Evolutionary conservation across 2,888 invertebrate genomes (phyloP).

Genomic region (Cosmia pyralina): DNA sequence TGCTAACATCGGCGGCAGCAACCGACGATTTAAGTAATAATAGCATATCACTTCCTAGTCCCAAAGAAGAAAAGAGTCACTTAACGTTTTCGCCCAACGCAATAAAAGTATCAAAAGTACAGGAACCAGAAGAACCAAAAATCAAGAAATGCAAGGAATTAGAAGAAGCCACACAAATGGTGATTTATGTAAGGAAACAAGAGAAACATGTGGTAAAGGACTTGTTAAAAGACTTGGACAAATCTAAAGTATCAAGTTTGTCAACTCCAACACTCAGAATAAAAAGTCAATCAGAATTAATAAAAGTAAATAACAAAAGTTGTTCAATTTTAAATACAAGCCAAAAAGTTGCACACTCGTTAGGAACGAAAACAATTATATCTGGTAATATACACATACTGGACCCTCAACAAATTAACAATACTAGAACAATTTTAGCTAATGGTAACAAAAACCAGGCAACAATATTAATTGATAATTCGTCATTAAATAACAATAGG

Average conservation of each 20-base stretch:
- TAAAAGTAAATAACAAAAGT: constrained; percentile 86
- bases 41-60: constrained; percentile 90
- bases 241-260: constrained; percentile 76
- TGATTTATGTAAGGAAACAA: constrained; percentile 86
- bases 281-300: constrained; percentile 84
- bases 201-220: constrained; percentile 92
- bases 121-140: constrained; percentile 78
- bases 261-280: constrained; percentile 83
- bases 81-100: constrained; percentile 93
- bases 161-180: constrained; percentile 89
- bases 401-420: constrained; percentile 82
- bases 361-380: constrained; percentile 88
- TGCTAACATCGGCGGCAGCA: constrained; percentile 84
- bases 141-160: constrained; percentile 72
- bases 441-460: constrained; percentile 87
- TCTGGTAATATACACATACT: constrained; percentile 89
- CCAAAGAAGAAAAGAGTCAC: constrained; percentile 92
- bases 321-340: constrained; percentile 87
- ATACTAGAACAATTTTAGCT: constrained; percentile 88
- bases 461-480: constrained; percentile 88
- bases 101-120: constrained; percentile 91
- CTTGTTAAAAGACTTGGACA: constrained; percentile 90
- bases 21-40: constrained; percentile 78
- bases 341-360: constrained; percentile 84
- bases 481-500: constrained; percentile 85